Evolutionary conservation across 2,888 invertebrate genomes (phyloP).

Genomic region (Hymenopus coronatus): DNA sequence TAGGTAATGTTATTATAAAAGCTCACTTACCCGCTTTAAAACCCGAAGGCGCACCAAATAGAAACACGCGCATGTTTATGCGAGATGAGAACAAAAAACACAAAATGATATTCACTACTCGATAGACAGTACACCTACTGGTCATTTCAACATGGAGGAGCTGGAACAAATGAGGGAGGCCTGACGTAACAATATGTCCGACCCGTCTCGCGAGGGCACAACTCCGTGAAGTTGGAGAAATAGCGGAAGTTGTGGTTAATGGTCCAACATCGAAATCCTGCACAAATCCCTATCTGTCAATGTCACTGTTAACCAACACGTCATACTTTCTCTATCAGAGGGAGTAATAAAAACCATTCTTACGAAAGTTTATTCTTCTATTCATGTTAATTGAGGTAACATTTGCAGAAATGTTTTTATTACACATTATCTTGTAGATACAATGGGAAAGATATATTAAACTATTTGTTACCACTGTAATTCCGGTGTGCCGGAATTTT

Average conservation of each 20-base stretch:
- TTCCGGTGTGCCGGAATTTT: too few relatives aligned
- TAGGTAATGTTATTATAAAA: too few relatives aligned
- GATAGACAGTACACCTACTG: neutral
- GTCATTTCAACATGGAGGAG: neutral
- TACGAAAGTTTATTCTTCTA: too few relatives aligned
- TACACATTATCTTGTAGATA: too few relatives aligned
- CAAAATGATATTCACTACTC: neutral
- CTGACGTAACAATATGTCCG: constrained; percentile 6
- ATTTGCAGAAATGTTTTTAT: too few relatives aligned
- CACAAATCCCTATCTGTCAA: neutral
- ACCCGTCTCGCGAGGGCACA: neutral
- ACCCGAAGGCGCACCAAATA: neutral
- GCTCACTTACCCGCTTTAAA: neutral
- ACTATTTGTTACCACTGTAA: too few relatives aligned
- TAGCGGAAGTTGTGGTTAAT: constrained; percentile 1
- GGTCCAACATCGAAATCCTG: constrained; percentile 35
- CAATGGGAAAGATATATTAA: too few relatives aligned
- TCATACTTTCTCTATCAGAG: neutral
- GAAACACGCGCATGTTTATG: neutral
- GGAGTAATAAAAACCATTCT: neutral
- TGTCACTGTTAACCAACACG: neutral
- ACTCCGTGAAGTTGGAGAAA: constrained; percentile 12
- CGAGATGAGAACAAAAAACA: too few relatives aligned
- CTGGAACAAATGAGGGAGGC: neutral
- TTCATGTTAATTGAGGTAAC: too few relatives aligned